Conservation (phyloP, 2,797 vertebrate species). For the Urocyon cinereoargenteus region DNA sequence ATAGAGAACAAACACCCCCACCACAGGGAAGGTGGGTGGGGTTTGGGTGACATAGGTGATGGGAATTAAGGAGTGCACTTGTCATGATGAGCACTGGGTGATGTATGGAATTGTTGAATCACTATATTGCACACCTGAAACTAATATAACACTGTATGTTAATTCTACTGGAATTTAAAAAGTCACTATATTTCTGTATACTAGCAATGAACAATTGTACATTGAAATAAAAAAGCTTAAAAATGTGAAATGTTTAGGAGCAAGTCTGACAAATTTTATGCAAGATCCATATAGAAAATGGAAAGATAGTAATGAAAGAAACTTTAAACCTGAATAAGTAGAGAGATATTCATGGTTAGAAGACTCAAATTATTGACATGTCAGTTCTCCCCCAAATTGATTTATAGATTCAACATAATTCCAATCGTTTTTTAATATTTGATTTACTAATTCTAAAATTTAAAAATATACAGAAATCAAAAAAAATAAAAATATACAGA, state of each 20-base stretch:
- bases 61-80: not conserved
- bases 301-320: not conserved
- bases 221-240: constrained; percentile 10
- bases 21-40: not conserved
- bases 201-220: not conserved
- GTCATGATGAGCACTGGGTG: not conserved
- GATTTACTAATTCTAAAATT: not conserved
- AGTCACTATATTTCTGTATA: not conserved
- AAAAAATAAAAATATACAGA: too few species aligned
- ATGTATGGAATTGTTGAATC: not conserved
- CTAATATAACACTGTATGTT: not conserved
- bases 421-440: not conserved
- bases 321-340: not conserved
- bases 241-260: not conserved
- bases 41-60: not conserved
- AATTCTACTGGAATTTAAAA: not conserved
- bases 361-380: not conserved
- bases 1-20: not conserved
- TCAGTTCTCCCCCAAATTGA: not conserved
- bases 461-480: not conserved
- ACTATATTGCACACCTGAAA: not conserved
- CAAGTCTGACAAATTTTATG: not conserved
- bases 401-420: not conserved
- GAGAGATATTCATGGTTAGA: not conserved
- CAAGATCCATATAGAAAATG: not conserved